These are phyloP conservation scores for Synanthedon myopaeformis DNA, from an alignment of 2,888 invertebrate genomes.

Conservation along the genomic window DNA sequence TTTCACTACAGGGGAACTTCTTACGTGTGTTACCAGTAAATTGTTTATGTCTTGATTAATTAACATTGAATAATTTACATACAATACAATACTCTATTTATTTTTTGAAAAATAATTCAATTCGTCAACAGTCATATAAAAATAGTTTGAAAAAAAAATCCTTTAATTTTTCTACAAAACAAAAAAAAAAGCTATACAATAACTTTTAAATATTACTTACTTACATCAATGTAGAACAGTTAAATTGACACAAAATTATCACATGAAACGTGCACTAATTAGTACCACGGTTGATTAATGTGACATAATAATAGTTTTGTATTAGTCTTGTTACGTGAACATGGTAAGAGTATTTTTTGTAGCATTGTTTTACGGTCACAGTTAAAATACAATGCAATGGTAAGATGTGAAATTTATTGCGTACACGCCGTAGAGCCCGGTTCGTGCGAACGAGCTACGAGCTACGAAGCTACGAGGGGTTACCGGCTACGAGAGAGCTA, in stretches of 20 bases:
- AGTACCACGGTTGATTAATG: slow-evolving; percentile 48
- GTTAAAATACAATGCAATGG: slow-evolving; percentile 12
- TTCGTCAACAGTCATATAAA: too few species aligned
- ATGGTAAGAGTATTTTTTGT: slow-evolving; percentile 38
- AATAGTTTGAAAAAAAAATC: too few species aligned
- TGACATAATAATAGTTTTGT: slow-evolving; percentile 36
- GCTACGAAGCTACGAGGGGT: slow-evolving; percentile 28
- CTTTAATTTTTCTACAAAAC: too few species aligned
- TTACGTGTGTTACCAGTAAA: too few species aligned
- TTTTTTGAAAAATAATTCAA: too few species aligned
- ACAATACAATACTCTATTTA: too few species aligned
- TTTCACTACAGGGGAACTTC: too few species aligned
- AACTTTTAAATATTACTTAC: slow-evolving; percentile 17
- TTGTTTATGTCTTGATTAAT: too few species aligned
- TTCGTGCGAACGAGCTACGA: slow-evolving; percentile 12
- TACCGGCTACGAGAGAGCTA: slow-evolving; percentile 4
- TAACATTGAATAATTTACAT: too few species aligned
- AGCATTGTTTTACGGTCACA: slow-evolving; percentile 40
- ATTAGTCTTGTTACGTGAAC: slow-evolving; percentile 44
- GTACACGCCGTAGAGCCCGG: slow-evolving; percentile 14
- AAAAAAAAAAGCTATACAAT: not conserved
- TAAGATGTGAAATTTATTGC: slow-evolving; percentile 23
- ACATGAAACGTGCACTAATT: slow-evolving; percentile 34
- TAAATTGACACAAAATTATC: slow-evolving; percentile 19
- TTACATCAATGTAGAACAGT: slow-evolving; percentile 27